Evolutionary conservation across 2,113 vertebrate genomes (phyloP).

Genomic region (Irena cyanogastra): DNA sequence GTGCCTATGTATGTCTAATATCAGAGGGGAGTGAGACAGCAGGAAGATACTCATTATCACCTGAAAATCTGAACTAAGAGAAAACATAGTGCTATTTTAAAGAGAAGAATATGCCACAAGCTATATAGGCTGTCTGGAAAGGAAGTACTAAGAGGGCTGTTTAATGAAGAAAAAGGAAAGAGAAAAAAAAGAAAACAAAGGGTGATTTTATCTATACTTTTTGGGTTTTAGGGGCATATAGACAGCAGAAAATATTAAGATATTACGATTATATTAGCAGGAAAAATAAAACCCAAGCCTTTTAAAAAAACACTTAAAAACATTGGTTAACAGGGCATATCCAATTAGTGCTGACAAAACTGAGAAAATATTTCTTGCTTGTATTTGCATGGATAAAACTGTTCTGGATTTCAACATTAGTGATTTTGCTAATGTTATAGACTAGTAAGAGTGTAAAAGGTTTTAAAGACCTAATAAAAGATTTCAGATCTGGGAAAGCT

Average conservation of each 20-base stretch:
- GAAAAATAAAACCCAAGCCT: background rate
- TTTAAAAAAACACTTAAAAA: background rate
- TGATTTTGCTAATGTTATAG: background rate
- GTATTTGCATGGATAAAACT: background rate
- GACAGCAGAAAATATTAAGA: background rate
- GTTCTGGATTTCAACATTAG: background rate
- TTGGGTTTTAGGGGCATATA: background rate
- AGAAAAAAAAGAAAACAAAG: background rate
- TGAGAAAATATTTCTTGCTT: background rate
- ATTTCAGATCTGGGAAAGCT: background rate
- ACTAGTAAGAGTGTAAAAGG: background rate
- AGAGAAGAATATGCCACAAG: background rate
- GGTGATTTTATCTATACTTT: background rate
- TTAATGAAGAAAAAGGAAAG: background rate
- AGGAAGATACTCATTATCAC: background rate
- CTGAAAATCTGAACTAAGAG: background rate
- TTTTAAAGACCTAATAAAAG: background rate
- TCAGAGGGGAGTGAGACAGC: background rate
- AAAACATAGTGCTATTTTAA: background rate
- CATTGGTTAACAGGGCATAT: background rate
- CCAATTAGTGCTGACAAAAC: background rate
- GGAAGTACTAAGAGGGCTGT: background rate
- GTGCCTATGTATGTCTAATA: background rate
- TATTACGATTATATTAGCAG: background rate
- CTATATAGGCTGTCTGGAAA: background rate